phyloP scores from a whole-genome alignment of 2,113 vertebrate genomes.

The Brachyhypopomus occidentalis region DNA sequence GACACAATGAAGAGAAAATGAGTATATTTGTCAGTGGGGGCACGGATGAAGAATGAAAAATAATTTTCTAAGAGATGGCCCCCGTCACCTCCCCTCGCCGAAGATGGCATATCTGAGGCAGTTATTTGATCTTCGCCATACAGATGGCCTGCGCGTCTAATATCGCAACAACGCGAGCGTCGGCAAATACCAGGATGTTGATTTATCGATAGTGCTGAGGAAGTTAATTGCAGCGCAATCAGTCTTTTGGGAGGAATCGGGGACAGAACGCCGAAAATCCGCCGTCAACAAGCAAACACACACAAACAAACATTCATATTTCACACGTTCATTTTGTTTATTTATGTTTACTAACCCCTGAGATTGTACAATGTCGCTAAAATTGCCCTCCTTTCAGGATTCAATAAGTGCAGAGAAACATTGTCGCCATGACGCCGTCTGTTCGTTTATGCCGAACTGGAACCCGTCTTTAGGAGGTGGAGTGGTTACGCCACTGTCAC shows the following conservation, averaged over 20 bases:
- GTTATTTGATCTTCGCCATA: slow-evolving; percentile 74
- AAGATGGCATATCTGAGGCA: slow-evolving; percentile 68
- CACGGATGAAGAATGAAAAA: slow-evolving; percentile 69
- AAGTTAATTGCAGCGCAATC: slow-evolving; percentile 81
- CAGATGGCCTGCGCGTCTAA: slow-evolving; percentile 91
- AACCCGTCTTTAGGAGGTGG: slow-evolving; percentile 72
- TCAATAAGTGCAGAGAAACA: slow-evolving; percentile 77
- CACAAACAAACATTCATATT: slow-evolving; percentile 75
- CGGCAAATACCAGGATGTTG: slow-evolving; percentile 90
- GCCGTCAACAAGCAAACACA: slow-evolving; percentile 69
- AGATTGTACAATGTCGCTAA: slow-evolving; percentile 65
- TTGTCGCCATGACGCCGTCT: slow-evolving; percentile 67
- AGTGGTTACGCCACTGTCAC: slow-evolving; percentile 62
- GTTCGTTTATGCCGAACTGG: slow-evolving; percentile 68
- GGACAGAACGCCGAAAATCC: slow-evolving; percentile 55
- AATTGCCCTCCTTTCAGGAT: slow-evolving; percentile 68
- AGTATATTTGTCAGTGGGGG: slow-evolving; percentile 54
- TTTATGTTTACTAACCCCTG: slow-evolving; percentile 75
- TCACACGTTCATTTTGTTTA: slow-evolving; percentile 72
- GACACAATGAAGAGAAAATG: slow-evolving; percentile 66
- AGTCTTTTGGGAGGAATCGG: slow-evolving; percentile 71
- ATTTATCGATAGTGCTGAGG: slow-evolving; percentile 85
- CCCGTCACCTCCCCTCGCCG: slow-evolving; percentile 55
- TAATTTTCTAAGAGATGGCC: slow-evolving; percentile 73
- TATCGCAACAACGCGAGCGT: slow-evolving; percentile 89